Base-by-base conservation (phyloP, 1,140 invertebrate species). In the Drosophila persimilis region DNA sequence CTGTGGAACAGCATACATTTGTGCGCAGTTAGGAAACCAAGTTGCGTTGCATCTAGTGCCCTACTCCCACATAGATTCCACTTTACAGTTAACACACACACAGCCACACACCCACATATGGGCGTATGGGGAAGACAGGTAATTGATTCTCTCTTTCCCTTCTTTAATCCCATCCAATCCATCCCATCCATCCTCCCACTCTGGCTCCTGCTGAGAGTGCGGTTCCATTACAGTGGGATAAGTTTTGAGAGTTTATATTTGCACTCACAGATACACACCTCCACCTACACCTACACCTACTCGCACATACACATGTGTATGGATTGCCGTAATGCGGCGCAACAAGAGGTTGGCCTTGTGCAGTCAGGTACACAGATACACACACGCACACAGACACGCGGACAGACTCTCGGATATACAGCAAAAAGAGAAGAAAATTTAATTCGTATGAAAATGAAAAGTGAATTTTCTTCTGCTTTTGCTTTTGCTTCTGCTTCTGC, bases 271-370 rank as follows among this genome's bases (percentile, higher is more conserved):
- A 39, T 39, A 39, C 35, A 51, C 47, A 43, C 58, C 24, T 17
- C 44, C 24, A 39, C 47, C 22, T 22, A 20, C 44, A 11, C n/a
- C 6, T 17, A 13, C 26, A 48, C 9, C 31, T 13, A 56, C 9
- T 3, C 4, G 24, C 5, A 48, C 26, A 48, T 15, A 64, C 24
- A 56, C 46, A 73, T 77, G 61, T 66, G 55, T 66, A 59, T 57
- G 60, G n/a, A 52, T 78, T 57, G 46, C 50, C 45, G 58, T 75
- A 53, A 80, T 70, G 73, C 77, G 72, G 83, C 83, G 81, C 83
- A 88, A 85, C 80, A 85, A 86, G 81, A 86, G 83, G 81, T 86
- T 85, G 81, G 64, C 77, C 76, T 74, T 75, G 73, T 74, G 75
- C 62, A 88, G 59, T 70, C 63, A 63, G 71, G 66, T 61, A 77